Evolutionary conservation across 1,140 invertebrate genomes (phyloP).

Genomic region (Bradynema listronoti): DNA sequence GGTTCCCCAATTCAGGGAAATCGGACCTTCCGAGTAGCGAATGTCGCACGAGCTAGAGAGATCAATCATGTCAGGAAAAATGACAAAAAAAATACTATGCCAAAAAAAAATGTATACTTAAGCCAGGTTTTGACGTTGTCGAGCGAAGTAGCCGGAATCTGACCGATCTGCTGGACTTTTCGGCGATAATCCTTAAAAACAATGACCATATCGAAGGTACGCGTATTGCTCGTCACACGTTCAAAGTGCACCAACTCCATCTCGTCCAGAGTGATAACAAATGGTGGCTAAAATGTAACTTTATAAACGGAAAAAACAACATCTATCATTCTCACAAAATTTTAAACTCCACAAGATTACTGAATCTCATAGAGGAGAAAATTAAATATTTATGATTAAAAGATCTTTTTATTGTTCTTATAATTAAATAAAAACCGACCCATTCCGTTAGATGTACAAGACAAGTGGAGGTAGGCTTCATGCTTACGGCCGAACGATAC

Average conservation of each 20-base stretch:
- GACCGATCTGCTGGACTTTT: slow-evolving; percentile 90
- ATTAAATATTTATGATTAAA: no score
- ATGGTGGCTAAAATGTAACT: slow-evolving; percentile 79
- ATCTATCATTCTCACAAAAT: no score
- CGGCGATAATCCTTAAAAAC: slow-evolving; percentile 95
- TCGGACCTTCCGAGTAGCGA: slow-evolving; percentile 92
- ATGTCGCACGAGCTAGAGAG: slow-evolving; percentile 77
- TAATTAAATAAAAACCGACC: slow-evolving; percentile 65
- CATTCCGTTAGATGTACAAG: slow-evolving; percentile 95
- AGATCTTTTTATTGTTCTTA: no score
- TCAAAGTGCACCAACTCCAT: slow-evolving; percentile 98
- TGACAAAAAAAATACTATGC: slow-evolving; percentile 31
- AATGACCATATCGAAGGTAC: slow-evolving; percentile 99
- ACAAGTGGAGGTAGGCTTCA: slow-evolving; percentile 92
- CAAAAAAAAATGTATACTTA: slow-evolving; percentile 67
- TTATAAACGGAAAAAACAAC: no score
- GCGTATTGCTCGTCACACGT: slow-evolving; percentile 91
- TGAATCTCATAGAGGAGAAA: no score
- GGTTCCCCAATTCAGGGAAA: slow-evolving; percentile 96
- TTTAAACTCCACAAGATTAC: no score
- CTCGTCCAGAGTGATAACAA: slow-evolving; percentile 93
- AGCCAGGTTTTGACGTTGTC: slow-evolving; percentile 99
- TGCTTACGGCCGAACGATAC: slow-evolving; percentile 83
- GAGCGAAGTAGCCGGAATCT: slow-evolving; percentile 94
- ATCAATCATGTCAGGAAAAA: background rate